Evolutionary conservation across 2,113 vertebrate genomes (phyloP).

Genomic region (Cottus gobio): DNA sequence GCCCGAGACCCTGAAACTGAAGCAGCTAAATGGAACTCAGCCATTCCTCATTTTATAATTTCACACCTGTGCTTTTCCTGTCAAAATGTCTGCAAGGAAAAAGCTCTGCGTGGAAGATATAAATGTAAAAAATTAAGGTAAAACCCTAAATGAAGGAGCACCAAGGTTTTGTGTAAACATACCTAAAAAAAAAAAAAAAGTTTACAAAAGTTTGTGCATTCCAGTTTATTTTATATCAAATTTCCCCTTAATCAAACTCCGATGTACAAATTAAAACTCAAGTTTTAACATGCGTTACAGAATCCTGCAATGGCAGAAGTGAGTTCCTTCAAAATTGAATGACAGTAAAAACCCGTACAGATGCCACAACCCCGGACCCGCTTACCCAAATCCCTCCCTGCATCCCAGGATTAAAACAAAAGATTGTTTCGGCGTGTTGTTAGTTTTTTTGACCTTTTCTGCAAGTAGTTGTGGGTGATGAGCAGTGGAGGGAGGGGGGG

Average conservation of each 20-base stretch:
- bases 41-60: not conserved
- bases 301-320: constrained; percentile 77
- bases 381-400: constrained; percentile 43
- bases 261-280: constrained; percentile 88
- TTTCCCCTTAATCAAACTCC: constrained; percentile 87
- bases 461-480: constrained; percentile 59
- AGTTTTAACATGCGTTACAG: constrained; percentile 85
- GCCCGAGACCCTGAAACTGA: not conserved
- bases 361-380: constrained; percentile 47
- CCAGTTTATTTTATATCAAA: constrained; percentile 90
- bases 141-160: not conserved
- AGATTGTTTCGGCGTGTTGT: constrained; percentile 42
- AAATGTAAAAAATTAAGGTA: not conserved
- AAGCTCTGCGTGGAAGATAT: not conserved
- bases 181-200: constrained; percentile 34
- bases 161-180: not conserved
- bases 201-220: constrained; percentile 85
- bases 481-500: constrained; percentile 28
- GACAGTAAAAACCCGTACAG: constrained; percentile 82
- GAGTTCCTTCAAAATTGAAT: constrained; percentile 73
- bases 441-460: not conserved
- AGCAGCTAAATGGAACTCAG: constrained; percentile 4
- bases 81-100: not conserved
- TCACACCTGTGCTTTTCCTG: not conserved
- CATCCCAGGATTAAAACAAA: constrained; percentile 68